These are phyloP conservation scores for Ammospiza caudacuta DNA, from an alignment of 2,113 vertebrate species.

Conservation along the genomic window DNA sequence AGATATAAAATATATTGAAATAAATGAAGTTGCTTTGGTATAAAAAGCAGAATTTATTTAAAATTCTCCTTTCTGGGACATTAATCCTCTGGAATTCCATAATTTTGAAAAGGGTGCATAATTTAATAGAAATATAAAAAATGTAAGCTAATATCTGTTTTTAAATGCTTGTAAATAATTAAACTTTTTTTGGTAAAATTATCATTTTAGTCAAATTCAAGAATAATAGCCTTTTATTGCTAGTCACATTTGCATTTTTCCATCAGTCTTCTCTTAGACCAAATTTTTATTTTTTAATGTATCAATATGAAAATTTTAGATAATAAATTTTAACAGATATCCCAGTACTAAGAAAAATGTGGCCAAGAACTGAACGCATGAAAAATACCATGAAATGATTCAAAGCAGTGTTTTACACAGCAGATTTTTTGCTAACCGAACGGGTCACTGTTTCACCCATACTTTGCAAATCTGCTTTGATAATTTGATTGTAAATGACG, in stretches of 20 bases:
- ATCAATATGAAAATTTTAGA: neutral
- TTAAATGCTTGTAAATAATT: neutral
- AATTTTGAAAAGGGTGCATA: neutral
- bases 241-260: neutral
- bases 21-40: neutral
- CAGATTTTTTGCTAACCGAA: neutral
- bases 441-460: neutral
- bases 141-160: neutral
- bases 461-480: neutral
- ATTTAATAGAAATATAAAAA: neutral
- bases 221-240: neutral
- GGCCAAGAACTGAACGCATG: neutral
- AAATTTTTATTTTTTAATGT: neutral
- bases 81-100: neutral
- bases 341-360: neutral
- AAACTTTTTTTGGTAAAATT: neutral
- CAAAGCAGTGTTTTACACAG: neutral
- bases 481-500: neutral
- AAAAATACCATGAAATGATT: rapidly evolving
- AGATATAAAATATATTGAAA: neutral
- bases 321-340: no score
- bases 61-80: neutral
- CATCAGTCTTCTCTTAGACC: neutral
- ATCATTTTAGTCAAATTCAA: neutral
- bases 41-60: neutral